Evolutionary conservation across 1,140 invertebrate species (phyloP), one percentile per base, ranked within the genome.

Genomic region (Neomicropteryx cornuta): DNA sequence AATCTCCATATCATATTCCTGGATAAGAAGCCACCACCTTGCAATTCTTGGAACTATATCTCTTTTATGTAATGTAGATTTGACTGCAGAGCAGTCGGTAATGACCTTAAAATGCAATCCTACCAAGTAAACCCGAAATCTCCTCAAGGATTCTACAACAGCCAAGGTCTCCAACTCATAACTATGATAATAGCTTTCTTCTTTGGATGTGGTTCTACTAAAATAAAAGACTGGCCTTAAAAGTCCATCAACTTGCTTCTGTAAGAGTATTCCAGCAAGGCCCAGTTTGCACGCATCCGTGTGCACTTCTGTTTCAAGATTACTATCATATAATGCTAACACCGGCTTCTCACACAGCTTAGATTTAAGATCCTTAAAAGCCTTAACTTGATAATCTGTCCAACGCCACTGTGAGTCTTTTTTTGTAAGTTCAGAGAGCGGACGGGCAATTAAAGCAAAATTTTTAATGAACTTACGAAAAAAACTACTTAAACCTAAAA

Each of bases 51-150:
- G 50, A 13, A 48, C 33, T 1, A 55, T 20, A 27, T 55, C 49
- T 6, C 45, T 38, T 44, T 55, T 58, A 3, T 41, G 41, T 19
- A 57, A 39, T 0, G 54, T 60, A 2, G 38, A 32, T 3, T 48
- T 23, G 14, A 50, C 35, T 1, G 52, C 46, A 2, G 46, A 34
- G 23, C 47, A 55, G 33, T 64, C 55, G 4, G 62, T 72, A 14
- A 65, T 49, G 0, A 72, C 47, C n/a, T 44, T 63, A 39, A 75
- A 66, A 70, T 47, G 49, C 56, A 72, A 35, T 48, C 36, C 19
- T 46, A 38, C 14, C 10, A 73, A 45, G 50, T 63, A 74, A 21
- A 56, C 43, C 5, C 53, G 42, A 39, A 65, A 68, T 28, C 60
- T 45, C 43, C 57, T 48, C 5, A 71, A 42, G 4, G 55, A 53